phyloP scores from a whole-genome alignment of 2,113 vertebrate species.

The Proteles cristata region DNA sequence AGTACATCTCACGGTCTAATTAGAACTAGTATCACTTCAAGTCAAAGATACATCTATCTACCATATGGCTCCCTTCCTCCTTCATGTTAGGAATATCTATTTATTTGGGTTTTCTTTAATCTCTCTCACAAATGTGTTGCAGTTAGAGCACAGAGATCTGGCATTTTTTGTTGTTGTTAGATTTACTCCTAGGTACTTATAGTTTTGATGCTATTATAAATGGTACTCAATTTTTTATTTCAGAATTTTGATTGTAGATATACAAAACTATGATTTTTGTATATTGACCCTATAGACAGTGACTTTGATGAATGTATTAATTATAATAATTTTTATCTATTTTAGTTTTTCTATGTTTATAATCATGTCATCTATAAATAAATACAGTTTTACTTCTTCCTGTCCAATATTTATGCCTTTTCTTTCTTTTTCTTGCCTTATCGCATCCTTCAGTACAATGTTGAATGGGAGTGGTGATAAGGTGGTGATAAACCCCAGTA shows the following conservation, averaged over 20 bases:
- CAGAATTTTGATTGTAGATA: not conserved
- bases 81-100: not conserved
- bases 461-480: not conserved
- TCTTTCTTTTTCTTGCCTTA: not conserved
- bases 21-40: not conserved
- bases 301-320: not conserved
- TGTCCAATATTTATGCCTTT: not conserved
- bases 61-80: not conserved
- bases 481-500: not conserved
- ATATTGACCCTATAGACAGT: not conserved
- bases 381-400: not conserved
- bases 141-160: not conserved
- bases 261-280: not conserved
- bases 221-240: not conserved
- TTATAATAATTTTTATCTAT: too few relatives aligned
- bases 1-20: not conserved
- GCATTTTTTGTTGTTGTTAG: not conserved
- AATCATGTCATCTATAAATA: not conserved
- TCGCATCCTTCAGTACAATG: too few relatives aligned
- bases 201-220: not conserved
- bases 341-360: slow-evolving; percentile 7
- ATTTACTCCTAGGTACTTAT: not conserved
- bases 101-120: not conserved
- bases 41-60: not conserved
- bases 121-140: slow-evolving; percentile 7